Percentiles rank a stretch among this genome's conserved stretches.
phyloP scores from a whole-genome alignment of 1,140 invertebrate genomes.

The Dryas iulia region DNA sequence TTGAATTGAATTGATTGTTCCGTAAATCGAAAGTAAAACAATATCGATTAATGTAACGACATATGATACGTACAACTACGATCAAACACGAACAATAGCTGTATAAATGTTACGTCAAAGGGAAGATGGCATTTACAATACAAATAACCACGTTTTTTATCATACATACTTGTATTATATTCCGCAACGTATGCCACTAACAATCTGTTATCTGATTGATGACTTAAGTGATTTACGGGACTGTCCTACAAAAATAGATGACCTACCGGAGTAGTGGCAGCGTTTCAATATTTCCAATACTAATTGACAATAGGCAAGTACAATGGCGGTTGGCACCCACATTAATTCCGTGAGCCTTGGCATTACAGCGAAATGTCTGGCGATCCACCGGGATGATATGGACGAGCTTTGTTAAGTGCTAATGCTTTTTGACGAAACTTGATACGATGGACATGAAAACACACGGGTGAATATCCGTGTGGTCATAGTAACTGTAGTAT shows the following conservation, averaged over 20 bases:
- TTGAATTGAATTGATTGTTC: neutral
- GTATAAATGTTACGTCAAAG: neutral
- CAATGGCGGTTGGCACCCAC: conserved; percentile 57
- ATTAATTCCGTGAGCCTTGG: conserved; percentile 60
- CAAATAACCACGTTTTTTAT: neutral
- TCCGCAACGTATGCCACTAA: conserved; percentile 1
- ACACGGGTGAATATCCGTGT: conserved; percentile 9
- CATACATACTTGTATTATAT: neutral
- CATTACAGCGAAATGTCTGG: conserved; percentile 65
- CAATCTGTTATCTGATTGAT: conserved; percentile 21
- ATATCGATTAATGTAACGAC: conserved; percentile 15
- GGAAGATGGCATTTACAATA: neutral
- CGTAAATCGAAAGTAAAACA: neutral
- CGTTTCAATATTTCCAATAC: conserved; percentile 51
- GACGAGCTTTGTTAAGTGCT: conserved; percentile 53
- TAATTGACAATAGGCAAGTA: conserved; percentile 63
- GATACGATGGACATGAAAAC: conserved; percentile 46
- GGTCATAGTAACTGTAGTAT: too few species aligned
- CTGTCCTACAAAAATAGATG: conserved; percentile 19
- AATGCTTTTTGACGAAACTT: conserved; percentile 49
- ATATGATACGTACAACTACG: conserved; percentile 8
- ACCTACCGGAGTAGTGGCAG: conserved; percentile 35
- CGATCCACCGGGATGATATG: conserved; percentile 66
- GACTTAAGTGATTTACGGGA: conserved; percentile 27
- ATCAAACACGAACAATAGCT: conserved; percentile 1